phyloP scores from a whole-genome alignment of 2,888 invertebrate species.

The Caenorhabditis angaria region DNA sequence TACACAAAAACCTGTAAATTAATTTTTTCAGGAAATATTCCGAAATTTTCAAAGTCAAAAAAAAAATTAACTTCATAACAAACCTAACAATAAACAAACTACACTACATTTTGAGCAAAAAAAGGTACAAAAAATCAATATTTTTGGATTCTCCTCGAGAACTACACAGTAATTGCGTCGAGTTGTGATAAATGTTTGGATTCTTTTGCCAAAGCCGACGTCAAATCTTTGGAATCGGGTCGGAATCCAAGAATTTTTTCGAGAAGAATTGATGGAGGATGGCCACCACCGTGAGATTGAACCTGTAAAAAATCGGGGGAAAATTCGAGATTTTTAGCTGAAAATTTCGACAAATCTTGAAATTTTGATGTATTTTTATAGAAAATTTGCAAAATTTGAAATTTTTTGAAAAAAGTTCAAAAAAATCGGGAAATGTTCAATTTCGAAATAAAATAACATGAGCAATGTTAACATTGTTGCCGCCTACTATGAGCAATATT shows the following conservation, averaged over 20 bases:
- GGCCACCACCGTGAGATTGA: slow-evolving; percentile 69
- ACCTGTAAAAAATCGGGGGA: slow-evolving; percentile 51
- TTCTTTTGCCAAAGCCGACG: slow-evolving; percentile 44
- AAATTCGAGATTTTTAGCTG: too few species aligned
- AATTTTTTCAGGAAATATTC: too few species aligned
- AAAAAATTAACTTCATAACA: neutral
- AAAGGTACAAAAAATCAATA: neutral
- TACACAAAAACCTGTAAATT: too few species aligned
- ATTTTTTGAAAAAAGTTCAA: neutral
- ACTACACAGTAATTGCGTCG: slow-evolving; percentile 53
- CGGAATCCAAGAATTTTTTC: slow-evolving; percentile 58
- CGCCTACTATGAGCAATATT: too few species aligned
- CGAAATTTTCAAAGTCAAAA: neutral
- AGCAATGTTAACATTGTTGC: too few species aligned
- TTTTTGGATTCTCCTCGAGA: too few species aligned
- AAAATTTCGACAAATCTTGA: neutral
- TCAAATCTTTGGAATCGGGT: slow-evolving; percentile 53
- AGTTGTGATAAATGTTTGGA: slow-evolving; percentile 45
- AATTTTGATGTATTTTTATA: too few species aligned
- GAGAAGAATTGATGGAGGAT: slow-evolving; percentile 61
- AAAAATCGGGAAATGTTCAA: too few species aligned
- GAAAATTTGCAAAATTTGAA: neutral
- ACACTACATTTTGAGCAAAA: neutral
- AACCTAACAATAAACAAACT: neutral
- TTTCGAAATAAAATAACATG: too few species aligned